Evolutionary conservation across 2,888 invertebrate genomes (phyloP).

Genomic region (Steinernema hermaphroditum): DNA sequence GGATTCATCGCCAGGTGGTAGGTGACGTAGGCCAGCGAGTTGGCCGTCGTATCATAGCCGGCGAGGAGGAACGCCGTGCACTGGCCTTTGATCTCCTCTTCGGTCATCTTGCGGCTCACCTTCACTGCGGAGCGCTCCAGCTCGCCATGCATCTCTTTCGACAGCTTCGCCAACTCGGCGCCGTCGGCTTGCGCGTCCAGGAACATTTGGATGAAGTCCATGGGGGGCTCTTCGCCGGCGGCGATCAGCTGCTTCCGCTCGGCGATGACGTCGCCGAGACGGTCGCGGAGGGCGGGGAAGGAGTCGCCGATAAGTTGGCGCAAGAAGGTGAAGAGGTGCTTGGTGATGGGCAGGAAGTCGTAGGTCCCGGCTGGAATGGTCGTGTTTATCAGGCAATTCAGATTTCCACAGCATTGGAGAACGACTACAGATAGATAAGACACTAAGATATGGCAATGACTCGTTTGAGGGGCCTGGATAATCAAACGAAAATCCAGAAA

Average conservation of each 20-base stretch:
- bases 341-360: slow-evolving; percentile 15
- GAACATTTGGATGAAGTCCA: slow-evolving; percentile 62
- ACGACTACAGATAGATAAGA: too few relatives aligned
- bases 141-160: slow-evolving; percentile 26
- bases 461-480: not conserved
- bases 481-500: not conserved
- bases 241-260: slow-evolving; percentile 8
- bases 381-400: too few relatives aligned
- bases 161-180: slow-evolving; percentile 15
- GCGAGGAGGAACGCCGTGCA: slow-evolving; percentile 69
- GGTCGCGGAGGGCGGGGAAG: slow-evolving; percentile 30
- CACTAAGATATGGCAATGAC: too few relatives aligned
- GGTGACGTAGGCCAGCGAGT: slow-evolving; percentile 68
- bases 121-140: not conserved
- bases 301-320: slow-evolving; percentile 8
- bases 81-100: slow-evolving; percentile 66
- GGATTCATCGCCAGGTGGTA: slow-evolving; percentile 69
- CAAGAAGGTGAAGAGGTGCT: slow-evolving; percentile 5
- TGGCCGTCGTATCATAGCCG: slow-evolving; percentile 71
- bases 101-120: slow-evolving; percentile 36
- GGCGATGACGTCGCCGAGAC: slow-evolving; percentile 24
- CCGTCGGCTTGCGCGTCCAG: slow-evolving; percentile 49
- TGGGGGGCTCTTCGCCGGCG: slow-evolving; percentile 10
- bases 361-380: not conserved
- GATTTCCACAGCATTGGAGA: too few relatives aligned